Conservation (phyloP, 1,140 invertebrate species). For the Plodia interpunctella region DNA sequence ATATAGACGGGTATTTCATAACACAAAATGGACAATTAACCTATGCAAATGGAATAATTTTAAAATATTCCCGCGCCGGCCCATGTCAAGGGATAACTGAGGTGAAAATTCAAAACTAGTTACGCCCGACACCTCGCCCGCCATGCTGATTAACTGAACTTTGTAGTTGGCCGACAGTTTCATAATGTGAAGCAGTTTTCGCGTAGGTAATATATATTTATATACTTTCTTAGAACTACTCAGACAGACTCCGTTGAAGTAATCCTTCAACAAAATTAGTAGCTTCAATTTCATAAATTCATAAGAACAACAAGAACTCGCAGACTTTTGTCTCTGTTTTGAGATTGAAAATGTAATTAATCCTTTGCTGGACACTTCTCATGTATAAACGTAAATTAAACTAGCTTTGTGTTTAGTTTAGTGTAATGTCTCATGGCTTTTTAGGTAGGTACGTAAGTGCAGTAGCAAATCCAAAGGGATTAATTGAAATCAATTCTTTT, state of each 20-base stretch:
- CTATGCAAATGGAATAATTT: conserved; percentile 49
- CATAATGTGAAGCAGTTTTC: conserved; percentile 50
- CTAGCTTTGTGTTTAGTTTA: no score
- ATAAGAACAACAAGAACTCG: no score
- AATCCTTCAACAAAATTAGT: neutral
- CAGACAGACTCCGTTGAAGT: neutral
- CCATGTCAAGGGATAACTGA: conserved; percentile 32
- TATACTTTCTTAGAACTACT: conserved; percentile 19
- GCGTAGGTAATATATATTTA: conserved; percentile 37
- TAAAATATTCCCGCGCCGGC: conserved; percentile 38
- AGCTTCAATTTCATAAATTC: neutral
- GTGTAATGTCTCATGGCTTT: no score
- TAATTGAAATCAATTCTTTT: no score
- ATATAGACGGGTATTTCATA: neutral
- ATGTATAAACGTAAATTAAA: no score
- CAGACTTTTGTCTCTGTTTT: no score
- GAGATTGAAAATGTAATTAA: no score
- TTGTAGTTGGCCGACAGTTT: conserved; percentile 42
- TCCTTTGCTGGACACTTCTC: no score
- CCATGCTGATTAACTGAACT: conserved; percentile 63
- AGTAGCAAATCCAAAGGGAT: no score
- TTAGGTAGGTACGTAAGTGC: no score
- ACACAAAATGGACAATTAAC: conserved; percentile 33
- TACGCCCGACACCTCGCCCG: conserved; percentile 39
- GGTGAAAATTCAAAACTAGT: conserved; percentile 49